phyloP scores from a whole-genome alignment of 2,797 vertebrate species.

The Denticeps clupeoides region DNA sequence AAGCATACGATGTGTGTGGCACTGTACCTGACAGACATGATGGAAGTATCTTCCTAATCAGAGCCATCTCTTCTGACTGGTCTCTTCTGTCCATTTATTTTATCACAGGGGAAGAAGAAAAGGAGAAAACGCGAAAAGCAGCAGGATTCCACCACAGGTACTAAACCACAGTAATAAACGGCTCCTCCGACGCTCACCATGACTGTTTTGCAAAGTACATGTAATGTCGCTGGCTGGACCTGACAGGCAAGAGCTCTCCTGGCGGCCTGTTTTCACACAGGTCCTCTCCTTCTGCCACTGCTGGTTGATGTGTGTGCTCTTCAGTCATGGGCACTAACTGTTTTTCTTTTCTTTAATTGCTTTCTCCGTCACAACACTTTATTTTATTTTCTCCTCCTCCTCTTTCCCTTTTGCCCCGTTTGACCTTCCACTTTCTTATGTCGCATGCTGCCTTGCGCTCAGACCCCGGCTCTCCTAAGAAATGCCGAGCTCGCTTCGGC shows the following conservation, averaged over 20 bases:
- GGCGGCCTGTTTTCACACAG: neutral
- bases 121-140: slow-evolving; percentile 92
- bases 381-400: slow-evolving; percentile 16
- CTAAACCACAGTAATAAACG: too few species aligned
- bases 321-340: slow-evolving; percentile 4
- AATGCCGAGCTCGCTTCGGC: slow-evolving; percentile 99
- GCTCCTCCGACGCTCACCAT: too few species aligned
- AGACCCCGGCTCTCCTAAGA: slow-evolving; percentile 99
- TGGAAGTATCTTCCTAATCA: too few species aligned
- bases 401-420: neutral
- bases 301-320: slow-evolving; percentile 12
- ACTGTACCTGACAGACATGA: too few species aligned
- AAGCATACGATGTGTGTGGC: too few species aligned
- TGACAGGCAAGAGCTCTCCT: too few species aligned
- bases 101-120: slow-evolving; percentile 96
- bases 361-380: slow-evolving; percentile 35
- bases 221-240: too few species aligned
- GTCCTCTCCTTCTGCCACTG: neutral
- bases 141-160: slow-evolving; percentile 90
- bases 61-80: neutral
- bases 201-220: too few species aligned
- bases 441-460: slow-evolving; percentile 78
- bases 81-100: too few species aligned
- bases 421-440: slow-evolving; percentile 23
- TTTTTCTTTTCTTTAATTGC: slow-evolving; percentile 16